Base-by-base conservation (phyloP, 35 echinoderm and acorn worm species). In the Holothuria glaberrima region DNA sequence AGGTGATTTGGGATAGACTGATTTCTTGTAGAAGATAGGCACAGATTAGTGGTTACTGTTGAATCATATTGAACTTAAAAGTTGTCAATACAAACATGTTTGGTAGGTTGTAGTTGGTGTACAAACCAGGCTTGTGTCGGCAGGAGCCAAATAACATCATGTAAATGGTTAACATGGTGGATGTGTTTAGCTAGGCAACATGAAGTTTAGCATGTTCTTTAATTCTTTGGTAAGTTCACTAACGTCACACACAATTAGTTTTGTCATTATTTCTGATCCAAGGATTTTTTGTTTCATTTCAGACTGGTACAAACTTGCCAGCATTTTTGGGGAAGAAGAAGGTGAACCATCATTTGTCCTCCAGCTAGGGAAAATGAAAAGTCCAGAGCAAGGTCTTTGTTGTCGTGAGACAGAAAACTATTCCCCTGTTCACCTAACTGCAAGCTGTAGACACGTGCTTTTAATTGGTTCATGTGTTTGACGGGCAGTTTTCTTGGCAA, bases 351-450 rank as follows among this genome's bases (percentile, higher is more conserved):
- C 63, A 4, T 69, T 69, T 69, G 66, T 69, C 25, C 66, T 24
- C 64, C 64, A 68, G 64, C 66, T 69, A 45, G 74, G 74, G 13
- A 48, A 78, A 24, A 78, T 44, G 74, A 12, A 78, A 48, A 78
- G 32, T 78, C 74, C 74, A 78, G 35, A 36, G 74, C 74, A 78
- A n/a, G 74, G 74, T 78, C 33, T 78, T 78, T 48, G 74, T 78
- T 36, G 74, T 46, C 16, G 74, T 45, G 33, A 32, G 44, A 48
- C 32, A 48, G 74, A 78, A 78, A 46, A 78, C 74, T 3, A 48
- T 78, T 36, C 5, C 32, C 33, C 44, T 32, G 0, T 36, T 32
- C 13, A 78, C 33, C 74, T 78, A 45, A 48, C 2, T 78, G 45
- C 12, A 78, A 38, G 74, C 35, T 78, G 74, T 78, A n/a, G 74